Conservation (phyloP, 2,113 vertebrate genomes). For the Camelus bactrianus region DNA sequence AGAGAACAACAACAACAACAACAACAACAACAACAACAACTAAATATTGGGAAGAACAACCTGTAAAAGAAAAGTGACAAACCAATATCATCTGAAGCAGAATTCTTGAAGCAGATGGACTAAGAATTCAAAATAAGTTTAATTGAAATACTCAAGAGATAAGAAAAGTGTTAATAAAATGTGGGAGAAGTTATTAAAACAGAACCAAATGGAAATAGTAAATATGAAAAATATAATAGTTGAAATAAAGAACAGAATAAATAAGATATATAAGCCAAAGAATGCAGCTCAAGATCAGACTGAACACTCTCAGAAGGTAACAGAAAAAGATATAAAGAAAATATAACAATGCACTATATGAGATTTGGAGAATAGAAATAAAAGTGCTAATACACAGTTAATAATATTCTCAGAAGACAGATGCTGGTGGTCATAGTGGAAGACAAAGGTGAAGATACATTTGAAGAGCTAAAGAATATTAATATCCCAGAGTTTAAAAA, state of each 20-base stretch:
- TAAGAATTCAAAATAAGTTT: conserved; percentile 42
- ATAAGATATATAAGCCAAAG: not conserved
- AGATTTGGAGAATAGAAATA: not conserved
- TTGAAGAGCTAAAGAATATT: not conserved
- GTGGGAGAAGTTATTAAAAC: not conserved
- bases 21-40: not conserved
- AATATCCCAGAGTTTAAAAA: not conserved
- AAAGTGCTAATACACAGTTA: not conserved
- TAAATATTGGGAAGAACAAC: not conserved
- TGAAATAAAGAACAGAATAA: conserved; percentile 33
- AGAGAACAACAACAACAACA: not conserved
- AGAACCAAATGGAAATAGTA: not conserved
- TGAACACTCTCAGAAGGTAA: not conserved
- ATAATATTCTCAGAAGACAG: not conserved
- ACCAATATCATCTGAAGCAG: not conserved
- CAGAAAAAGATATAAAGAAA: not conserved
- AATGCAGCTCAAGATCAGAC: not conserved
- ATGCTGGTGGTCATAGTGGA: not conserved
- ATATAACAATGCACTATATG: not conserved
- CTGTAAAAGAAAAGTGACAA: not conserved
- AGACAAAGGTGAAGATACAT: not conserved
- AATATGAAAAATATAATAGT: not conserved
- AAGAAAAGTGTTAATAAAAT: conserved; percentile 14
- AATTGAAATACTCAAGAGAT: not conserved
- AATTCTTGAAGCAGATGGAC: conserved; percentile 21